Evolutionary conservation across 2,797 vertebrate genomes (phyloP), one percentile per base, ranked within the genome.

Genomic region (Ptychadena robeensis): DNA sequence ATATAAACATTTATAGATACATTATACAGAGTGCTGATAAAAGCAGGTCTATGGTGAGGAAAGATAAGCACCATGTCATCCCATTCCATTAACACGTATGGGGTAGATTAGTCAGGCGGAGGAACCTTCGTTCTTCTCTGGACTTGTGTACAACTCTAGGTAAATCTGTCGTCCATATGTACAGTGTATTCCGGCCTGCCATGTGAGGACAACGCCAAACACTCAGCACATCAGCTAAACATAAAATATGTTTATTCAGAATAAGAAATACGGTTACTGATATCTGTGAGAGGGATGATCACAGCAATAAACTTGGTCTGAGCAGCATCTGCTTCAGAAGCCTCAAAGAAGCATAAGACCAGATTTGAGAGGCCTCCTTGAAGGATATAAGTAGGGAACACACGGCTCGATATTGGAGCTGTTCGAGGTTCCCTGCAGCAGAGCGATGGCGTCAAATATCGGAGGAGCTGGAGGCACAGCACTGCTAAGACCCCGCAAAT

Each of bases 1-100:
- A 38, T 18, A 76, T 85, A 85, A 85, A 85, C 83, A 85, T 85
- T 85, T 85, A 85, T 71, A 85, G 70, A 75, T 34, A 59, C 59
- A 59, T 68, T 75, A 65, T 73, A 76, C 78, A 80, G 48, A 80
- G 38, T 70, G 66, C 83, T 85, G 83, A 85, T 85, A 85, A 85
- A 85, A 85, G 82, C 83, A 80, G 30, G 78, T 81, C 72, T 38
- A 59, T 80, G 72, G 83, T 85, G 78, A 80, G 83, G 53, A 85
- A 85, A 71, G 83, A 76, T 85, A 85, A 85, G 78, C 83, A 85
- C 63, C 66, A 80, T 71, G 83, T 80, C 72, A 85, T 76, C 72
- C 78, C 3, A 9, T 71, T 81, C 83, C 83, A 85, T 85, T 85
- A 85, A 85, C 83, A 85, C 75, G 72, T 68, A 85, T 74, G 25